Evolutionary conservation across 2,113 vertebrate species (phyloP).

Genomic region (Callocephalon fimbriatum): DNA sequence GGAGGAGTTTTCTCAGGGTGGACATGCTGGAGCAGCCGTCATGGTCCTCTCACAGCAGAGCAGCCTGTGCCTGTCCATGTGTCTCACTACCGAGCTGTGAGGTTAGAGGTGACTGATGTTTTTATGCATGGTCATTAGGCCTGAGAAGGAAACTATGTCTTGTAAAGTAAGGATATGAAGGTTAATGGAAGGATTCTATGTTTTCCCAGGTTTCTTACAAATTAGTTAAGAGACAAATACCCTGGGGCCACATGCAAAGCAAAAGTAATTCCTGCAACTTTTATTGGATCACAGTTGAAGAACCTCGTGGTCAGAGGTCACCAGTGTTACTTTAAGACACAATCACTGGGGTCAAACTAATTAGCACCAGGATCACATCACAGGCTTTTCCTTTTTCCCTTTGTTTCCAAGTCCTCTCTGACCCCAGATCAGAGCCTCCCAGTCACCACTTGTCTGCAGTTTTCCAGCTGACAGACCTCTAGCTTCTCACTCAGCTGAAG

Average conservation of each 20-base stretch:
- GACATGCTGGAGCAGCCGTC: neutral
- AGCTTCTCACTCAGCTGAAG: neutral
- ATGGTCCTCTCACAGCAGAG: rapidly evolving
- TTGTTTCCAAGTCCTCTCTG: neutral
- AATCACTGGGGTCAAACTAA: slow-evolving; percentile 51
- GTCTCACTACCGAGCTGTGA: neutral
- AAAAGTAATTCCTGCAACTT: slow-evolving; percentile 1
- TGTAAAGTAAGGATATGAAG: slow-evolving; percentile 6
- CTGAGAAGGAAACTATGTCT: neutral
- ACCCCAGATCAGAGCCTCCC: neutral
- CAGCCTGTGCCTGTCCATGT: neutral
- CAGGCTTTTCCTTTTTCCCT: slow-evolving; percentile 31
- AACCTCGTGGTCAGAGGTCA: slow-evolving; percentile 12
- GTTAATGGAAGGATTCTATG: neutral
- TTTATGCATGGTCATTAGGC: neutral
- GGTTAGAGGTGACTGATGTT: neutral
- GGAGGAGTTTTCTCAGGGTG: neutral
- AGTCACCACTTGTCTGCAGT: neutral
- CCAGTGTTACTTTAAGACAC: slow-evolving; percentile 46
- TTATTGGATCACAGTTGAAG: slow-evolving; percentile 42
- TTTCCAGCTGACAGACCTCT: neutral
- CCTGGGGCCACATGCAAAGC: slow-evolving; percentile 13
- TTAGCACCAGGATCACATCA: slow-evolving; percentile 21
- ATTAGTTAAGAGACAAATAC: slow-evolving; percentile 2
- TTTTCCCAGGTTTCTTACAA: slow-evolving; percentile 18